These are phyloP conservation scores for Ginglymostoma cirratum DNA, from an alignment of 2,113 vertebrate genomes.

Conservation along the genomic window DNA sequence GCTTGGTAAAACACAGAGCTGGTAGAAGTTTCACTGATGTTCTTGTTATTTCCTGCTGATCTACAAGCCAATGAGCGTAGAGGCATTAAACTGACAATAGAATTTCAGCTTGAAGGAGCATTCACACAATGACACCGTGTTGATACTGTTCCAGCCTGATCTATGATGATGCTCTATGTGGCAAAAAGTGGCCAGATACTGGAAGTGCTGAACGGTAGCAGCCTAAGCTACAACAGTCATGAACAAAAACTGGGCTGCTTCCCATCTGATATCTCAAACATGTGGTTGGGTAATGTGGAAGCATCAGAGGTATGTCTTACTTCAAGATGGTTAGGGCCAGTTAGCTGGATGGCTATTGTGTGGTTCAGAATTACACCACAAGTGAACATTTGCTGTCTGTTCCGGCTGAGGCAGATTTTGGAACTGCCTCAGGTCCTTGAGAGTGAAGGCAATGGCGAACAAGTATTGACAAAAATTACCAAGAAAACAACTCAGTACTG, in stretches of 20 bases:
- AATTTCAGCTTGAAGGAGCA: neutral
- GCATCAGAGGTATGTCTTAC: neutral
- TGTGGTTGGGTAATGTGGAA: neutral
- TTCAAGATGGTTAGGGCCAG: neutral
- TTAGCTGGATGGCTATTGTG: too few relatives aligned
- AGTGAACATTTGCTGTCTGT: too few relatives aligned
- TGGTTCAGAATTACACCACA: too few relatives aligned
- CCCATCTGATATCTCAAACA: neutral
- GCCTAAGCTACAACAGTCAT: neutral
- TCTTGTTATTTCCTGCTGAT: neutral
- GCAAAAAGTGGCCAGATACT: neutral
- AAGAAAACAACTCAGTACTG: too few relatives aligned
- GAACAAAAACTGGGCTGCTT: neutral
- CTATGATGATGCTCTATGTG: neutral
- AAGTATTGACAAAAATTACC: too few relatives aligned
- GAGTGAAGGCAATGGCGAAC: too few relatives aligned
- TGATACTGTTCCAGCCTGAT: neutral
- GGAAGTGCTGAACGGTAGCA: neutral
- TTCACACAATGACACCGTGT: neutral
- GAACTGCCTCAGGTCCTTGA: too few relatives aligned
- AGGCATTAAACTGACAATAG: neutral
- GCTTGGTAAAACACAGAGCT: neutral
- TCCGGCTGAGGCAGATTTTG: too few relatives aligned
- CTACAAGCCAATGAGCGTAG: neutral
- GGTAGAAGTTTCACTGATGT: neutral